Base-by-base conservation (phyloP, 2,113 vertebrate genomes). In the Paramisgurnus dabryanus region DNA sequence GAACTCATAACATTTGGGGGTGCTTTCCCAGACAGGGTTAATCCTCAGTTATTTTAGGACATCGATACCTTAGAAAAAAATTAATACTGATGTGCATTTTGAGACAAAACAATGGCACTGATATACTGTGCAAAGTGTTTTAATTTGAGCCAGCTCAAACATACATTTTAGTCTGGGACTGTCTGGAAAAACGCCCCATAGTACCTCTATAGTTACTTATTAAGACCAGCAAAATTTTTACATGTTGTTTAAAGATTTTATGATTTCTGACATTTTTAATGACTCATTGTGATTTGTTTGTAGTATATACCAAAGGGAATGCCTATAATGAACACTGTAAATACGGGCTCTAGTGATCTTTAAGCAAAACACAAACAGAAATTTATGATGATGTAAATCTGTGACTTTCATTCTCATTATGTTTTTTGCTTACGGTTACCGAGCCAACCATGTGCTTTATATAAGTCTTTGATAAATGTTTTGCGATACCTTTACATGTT, bases 241-340 rank as follows among this genome's bases (percentile, higher is more conserved):
- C 27, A n/a, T 43, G 2, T 22, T 22, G 18, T 73, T 73, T 45
- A 4, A 45, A 12, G 10, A 57, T 43, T 13, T 17, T 58, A 7
- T 18, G 18, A 18, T 7, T 12, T 9, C 10, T 58, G 1, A 18
- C 5, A 18, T 17, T 58, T 57, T 7, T 11, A 12, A 10, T 53
- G 12, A 53, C 9, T 53, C 27, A 34, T 34, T 34, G 27, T 34
- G 27, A 8, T 3, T 53, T 13, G 50, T 41, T 72, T 58, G n/a
- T 9, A 72, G 41, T 41, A 17, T 7, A 5, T 45, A 74, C 55
- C 71, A 74, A 74, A 74, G 71, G 53, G 10, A 45, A 73, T 60
- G 22, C 17, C 27, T 22, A 7, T 3, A 45, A 15, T 57, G 45
- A 60, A 39, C 70, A 22, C 39, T 45, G 55, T 41, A 72, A 72